Percentiles rank a stretch among this genome's conserved stretches.
Conservation (phyloP, 2,888 invertebrate species). For the Trachelus iudaicus region DNA sequence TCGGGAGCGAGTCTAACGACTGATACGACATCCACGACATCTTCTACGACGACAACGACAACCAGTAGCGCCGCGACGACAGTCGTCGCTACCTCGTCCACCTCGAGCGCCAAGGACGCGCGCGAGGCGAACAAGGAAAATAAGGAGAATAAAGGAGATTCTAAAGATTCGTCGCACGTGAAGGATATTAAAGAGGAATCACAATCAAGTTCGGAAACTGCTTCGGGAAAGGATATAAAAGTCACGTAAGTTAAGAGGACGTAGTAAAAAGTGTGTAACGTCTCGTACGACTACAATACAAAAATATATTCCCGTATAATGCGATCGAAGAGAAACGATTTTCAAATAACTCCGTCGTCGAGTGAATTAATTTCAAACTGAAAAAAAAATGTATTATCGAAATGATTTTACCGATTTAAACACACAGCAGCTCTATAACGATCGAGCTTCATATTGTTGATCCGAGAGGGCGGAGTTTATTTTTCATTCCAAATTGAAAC, state of each 20-base stretch:
- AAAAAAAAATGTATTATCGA: constrained; percentile 17
- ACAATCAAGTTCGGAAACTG: constrained; percentile 47
- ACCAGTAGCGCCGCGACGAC: constrained; percentile 47
- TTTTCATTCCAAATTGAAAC: constrained; percentile 29
- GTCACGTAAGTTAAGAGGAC: constrained; percentile 40
- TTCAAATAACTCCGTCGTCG: constrained; percentile 6
- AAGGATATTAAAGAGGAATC: constrained; percentile 57
- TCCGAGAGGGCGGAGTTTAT: not conserved
- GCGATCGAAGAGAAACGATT: not conserved
- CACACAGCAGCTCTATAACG: not conserved
- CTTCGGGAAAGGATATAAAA: constrained; percentile 52
- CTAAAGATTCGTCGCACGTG: constrained; percentile 62
- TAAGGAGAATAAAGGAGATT: constrained; percentile 70
- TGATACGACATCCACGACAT: constrained; percentile 30
- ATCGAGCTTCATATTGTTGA: not conserved
- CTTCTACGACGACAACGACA: constrained; percentile 41
- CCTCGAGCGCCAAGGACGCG: constrained; percentile 53
- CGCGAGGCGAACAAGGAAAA: constrained; percentile 72
- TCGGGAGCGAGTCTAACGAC: constrained; percentile 33
- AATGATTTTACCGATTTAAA: constrained; percentile 18
- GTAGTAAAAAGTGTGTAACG: not conserved
- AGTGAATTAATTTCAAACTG: constrained; percentile 15
- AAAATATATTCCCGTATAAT: not conserved
- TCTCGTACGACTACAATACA: not conserved
- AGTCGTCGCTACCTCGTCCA: constrained; percentile 37